phyloP scores from a whole-genome alignment of 2,113 vertebrate species.

The Notechis scutatus region DNA sequence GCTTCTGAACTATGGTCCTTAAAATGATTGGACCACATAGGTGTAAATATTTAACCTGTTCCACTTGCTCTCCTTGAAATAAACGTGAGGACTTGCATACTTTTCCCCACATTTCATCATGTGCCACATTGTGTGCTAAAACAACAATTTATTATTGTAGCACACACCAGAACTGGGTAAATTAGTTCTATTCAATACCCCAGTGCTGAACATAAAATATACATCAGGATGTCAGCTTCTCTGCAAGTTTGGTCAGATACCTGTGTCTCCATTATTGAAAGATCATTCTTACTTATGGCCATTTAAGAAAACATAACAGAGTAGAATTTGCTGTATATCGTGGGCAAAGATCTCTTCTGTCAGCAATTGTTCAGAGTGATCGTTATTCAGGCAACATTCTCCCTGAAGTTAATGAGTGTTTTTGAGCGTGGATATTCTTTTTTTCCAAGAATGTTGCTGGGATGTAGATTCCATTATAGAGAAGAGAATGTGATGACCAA shows the following conservation, averaged over 20 bases:
- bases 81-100: slow-evolving; percentile 4
- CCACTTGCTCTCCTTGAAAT: slow-evolving; percentile 13
- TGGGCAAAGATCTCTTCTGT: slow-evolving; percentile 33
- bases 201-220: slow-evolving; percentile 38
- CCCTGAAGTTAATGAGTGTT: slow-evolving; percentile 33
- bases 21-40: background rate
- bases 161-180: slow-evolving; percentile 28
- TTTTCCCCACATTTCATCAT: slow-evolving; percentile 1
- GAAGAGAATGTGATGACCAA: background rate
- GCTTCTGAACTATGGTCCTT: background rate
- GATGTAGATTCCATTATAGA: slow-evolving; percentile 14
- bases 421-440: slow-evolving; percentile 32
- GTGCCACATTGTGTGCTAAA: slow-evolving; percentile 16
- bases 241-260: slow-evolving; percentile 27
- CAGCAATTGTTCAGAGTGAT: slow-evolving; percentile 34
- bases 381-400: slow-evolving; percentile 35
- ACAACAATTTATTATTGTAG: slow-evolving; percentile 36
- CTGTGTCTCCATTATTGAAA: slow-evolving; percentile 34
- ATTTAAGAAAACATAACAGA: slow-evolving; percentile 40
- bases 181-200: slow-evolving; percentile 36
- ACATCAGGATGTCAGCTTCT: slow-evolving; percentile 34
- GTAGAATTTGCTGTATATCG: slow-evolving; percentile 34
- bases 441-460: slow-evolving; percentile 12
- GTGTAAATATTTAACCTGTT: slow-evolving; percentile 12
- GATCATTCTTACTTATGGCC: slow-evolving; percentile 41